A percentile compares a stretch with the other conserved stretches of the same genome.
Conservation (phyloP, 2,888 invertebrate genomes). For the Stratiomys singularior region DNA sequence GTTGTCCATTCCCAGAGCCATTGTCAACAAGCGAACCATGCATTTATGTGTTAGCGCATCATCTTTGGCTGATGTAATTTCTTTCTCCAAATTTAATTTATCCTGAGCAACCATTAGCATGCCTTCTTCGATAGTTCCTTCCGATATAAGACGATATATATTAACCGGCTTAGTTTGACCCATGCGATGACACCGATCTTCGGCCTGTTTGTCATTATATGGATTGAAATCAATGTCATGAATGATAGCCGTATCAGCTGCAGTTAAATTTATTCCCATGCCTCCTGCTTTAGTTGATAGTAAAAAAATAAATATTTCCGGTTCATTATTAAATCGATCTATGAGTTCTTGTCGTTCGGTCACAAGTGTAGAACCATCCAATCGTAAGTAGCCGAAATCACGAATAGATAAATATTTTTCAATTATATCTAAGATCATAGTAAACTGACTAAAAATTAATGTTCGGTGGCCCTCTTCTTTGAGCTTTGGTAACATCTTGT, state of each 20-base stretch:
- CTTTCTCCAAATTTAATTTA: constrained; percentile 90
- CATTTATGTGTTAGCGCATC: constrained; percentile 80
- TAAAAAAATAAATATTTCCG: constrained; percentile 86
- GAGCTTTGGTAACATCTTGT: constrained; percentile 78
- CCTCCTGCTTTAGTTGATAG: constrained; percentile 95
- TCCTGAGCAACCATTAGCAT: constrained; percentile 90
- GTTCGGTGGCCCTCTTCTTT: constrained; percentile 82
- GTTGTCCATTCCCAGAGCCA: constrained; percentile 74
- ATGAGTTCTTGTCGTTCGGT: constrained; percentile 88
- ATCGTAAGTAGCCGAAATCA: constrained; percentile 78
- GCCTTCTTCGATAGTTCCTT: constrained; percentile 91
- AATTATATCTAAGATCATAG: constrained; percentile 92
- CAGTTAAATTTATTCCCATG: constrained; percentile 92
- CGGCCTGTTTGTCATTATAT: constrained; percentile 98
- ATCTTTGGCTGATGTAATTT: constrained; percentile 76
- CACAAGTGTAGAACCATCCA: constrained; percentile 93
- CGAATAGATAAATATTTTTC: constrained; percentile 86
- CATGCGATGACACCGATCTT: constrained; percentile 86
- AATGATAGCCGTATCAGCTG: constrained; percentile 94
- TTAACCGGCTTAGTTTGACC: constrained; percentile 84
- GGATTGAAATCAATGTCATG: constrained; percentile 99
- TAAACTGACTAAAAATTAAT: constrained; percentile 95
- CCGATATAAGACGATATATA: constrained; percentile 85
- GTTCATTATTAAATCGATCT: constrained; percentile 84
- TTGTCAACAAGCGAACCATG: constrained; percentile 81